These are phyloP conservation scores for Sarcophaga carnaria DNA, from an alignment of 2,888 invertebrate species.

Conservation along the genomic window DNA sequence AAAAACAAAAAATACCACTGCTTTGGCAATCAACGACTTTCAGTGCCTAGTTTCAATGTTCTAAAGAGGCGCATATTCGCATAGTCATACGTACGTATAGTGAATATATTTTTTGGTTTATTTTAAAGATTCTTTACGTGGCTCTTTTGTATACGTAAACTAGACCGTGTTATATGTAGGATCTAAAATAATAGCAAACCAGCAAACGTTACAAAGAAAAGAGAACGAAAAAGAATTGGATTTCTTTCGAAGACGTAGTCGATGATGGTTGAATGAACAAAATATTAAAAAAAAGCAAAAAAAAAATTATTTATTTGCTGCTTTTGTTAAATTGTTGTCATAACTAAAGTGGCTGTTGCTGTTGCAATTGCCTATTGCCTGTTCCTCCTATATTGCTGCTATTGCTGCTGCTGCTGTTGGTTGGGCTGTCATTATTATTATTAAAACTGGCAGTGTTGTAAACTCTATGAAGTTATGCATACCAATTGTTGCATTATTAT, in stretches of 20 bases:
- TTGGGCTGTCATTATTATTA: slow-evolving; percentile 49
- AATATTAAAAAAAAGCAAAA: slow-evolving; percentile 45
- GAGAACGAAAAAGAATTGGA: neutral
- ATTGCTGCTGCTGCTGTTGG: slow-evolving; percentile 15
- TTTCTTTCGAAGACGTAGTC: slow-evolving; percentile 4
- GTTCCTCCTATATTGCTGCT: slow-evolving; percentile 9
- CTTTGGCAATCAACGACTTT: slow-evolving; percentile 14
- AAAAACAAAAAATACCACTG: neutral
- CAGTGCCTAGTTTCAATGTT: neutral
- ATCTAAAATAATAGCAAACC: neutral
- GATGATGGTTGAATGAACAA: slow-evolving; percentile 58
- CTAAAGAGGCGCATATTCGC: slow-evolving; percentile 36
- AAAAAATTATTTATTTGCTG: slow-evolving; percentile 54
- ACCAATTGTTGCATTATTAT: slow-evolving; percentile 59
- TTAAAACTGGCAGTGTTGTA: slow-evolving; percentile 52
- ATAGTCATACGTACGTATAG: neutral
- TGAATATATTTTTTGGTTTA: neutral
- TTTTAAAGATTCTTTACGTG: slow-evolving; percentile 46
- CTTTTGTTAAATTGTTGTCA: slow-evolving; percentile 49
- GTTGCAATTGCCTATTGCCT: slow-evolving; percentile 45
- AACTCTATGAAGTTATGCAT: slow-evolving; percentile 66
- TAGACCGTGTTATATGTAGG: neutral
- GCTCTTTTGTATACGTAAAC: slow-evolving; percentile 48
- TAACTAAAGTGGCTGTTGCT: slow-evolving; percentile 38
- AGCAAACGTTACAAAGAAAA: neutral